These are phyloP conservation scores for Zygothrica quintamaculata DNA, from an alignment of 2,888 invertebrate genomes.

Conservation along the genomic window DNA sequence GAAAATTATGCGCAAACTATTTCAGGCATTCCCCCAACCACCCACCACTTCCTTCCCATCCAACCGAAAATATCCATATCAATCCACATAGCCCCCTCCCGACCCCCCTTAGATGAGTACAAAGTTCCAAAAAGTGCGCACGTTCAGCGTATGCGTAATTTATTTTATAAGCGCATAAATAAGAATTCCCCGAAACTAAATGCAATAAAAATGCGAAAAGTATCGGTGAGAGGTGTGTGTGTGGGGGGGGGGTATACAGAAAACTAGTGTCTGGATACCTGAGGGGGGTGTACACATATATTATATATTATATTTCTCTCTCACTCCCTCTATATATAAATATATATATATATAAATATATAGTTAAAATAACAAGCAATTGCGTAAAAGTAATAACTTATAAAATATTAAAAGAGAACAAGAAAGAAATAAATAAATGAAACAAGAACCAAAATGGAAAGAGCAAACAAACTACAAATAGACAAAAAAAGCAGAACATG, in stretches of 20 bases:
- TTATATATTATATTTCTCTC: too few relatives aligned
- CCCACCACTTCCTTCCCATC: not conserved
- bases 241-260: constrained; percentile 3
- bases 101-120: constrained; percentile 16
- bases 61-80: not conserved
- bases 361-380: constrained; percentile 75
- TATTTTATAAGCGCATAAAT: constrained; percentile 78
- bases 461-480: constrained; percentile 10
- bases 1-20: constrained; percentile 78
- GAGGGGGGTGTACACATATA: too few relatives aligned
- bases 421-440: constrained; percentile 3
- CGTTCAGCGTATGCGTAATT: constrained; percentile 71
- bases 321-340: too few relatives aligned
- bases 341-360: too few relatives aligned
- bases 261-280: too few relatives aligned
- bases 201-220: constrained; percentile 68
- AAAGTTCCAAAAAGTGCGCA: constrained; percentile 47
- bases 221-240: not conserved
- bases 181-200: constrained; percentile 72
- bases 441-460: constrained; percentile 18
- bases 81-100: not conserved
- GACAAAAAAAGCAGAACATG: too few relatives aligned
- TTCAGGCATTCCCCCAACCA: constrained; percentile 50
- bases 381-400: constrained; percentile 77
- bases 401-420: constrained; percentile 63